These are phyloP conservation scores for Nemurella pictetii DNA, from an alignment of 2,888 invertebrate genomes.

Conservation along the genomic window DNA sequence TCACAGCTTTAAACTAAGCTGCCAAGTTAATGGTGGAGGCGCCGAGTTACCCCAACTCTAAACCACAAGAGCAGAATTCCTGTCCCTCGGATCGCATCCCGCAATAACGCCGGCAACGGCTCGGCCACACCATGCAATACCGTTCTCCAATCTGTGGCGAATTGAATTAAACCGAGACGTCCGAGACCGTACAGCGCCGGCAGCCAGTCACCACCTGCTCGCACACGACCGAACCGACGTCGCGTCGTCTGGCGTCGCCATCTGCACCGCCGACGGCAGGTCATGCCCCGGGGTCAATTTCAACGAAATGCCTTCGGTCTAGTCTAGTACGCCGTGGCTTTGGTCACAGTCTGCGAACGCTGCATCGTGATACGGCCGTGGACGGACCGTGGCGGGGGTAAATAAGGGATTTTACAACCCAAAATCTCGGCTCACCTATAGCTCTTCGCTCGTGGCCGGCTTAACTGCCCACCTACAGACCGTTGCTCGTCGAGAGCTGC, in stretches of 20 bases:
- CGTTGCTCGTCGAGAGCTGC: too few species aligned
- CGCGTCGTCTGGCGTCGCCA: background rate
- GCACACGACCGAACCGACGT: background rate
- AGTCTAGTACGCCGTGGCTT: background rate
- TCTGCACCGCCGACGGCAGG: background rate
- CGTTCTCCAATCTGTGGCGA: background rate
- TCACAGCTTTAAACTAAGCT: too few species aligned
- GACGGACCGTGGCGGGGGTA: background rate
- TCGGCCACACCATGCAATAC: background rate
- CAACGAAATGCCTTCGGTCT: background rate
- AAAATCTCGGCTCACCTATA: conserved; percentile 22
- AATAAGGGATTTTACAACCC: conserved; percentile 20
- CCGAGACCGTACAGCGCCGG: background rate
- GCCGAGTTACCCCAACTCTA: background rate
- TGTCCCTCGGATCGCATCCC: background rate
- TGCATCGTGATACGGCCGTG: background rate
- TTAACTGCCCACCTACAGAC: background rate
- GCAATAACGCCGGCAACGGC: too few species aligned
- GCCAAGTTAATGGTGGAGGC: background rate
- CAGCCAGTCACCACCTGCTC: background rate
- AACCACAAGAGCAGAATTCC: background rate
- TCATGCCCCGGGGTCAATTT: background rate
- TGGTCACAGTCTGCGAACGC: conserved; percentile 21
- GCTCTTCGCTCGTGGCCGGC: conserved; percentile 13
- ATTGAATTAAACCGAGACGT: background rate